Evolutionary conservation across 1,140 invertebrate genomes (phyloP).

Genomic region (Aleiodes sp.): DNA sequence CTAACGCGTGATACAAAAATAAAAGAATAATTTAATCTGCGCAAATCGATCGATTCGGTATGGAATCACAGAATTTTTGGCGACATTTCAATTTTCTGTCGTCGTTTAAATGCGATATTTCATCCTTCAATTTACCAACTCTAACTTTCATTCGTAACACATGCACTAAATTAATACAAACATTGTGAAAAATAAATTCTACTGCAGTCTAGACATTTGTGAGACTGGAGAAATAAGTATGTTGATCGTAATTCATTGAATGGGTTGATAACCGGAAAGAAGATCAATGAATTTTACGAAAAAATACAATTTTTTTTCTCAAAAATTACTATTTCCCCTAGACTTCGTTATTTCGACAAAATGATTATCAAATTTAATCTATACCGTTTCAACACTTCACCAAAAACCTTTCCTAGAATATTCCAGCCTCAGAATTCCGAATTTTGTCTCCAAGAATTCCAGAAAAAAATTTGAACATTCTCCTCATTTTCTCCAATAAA

Average conservation of each 20-base stretch:
- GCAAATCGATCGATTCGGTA: not conserved
- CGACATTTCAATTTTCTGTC: not conserved
- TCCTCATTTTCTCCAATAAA: not conserved
- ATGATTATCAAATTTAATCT: too few species aligned
- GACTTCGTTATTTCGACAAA: too few species aligned
- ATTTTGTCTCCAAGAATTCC: too few species aligned
- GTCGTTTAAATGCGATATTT: constrained; percentile 1
- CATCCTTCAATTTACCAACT: not conserved
- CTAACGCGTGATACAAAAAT: not conserved
- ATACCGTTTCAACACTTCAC: too few species aligned
- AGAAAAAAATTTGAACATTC: too few species aligned
- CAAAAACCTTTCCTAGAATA: too few species aligned
- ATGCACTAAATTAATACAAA: not conserved
- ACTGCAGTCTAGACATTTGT: not conserved
- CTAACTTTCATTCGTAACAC: not conserved
- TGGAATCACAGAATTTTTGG: not conserved
- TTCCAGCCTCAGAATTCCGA: too few species aligned
- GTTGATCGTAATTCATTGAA: not conserved
- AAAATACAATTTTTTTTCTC: too few species aligned
- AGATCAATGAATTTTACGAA: not conserved
- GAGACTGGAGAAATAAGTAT: not conserved
- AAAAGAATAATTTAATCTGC: not conserved
- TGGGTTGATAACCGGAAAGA: not conserved
- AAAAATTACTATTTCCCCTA: too few species aligned
- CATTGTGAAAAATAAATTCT: not conserved